A percentile compares a stretch with the other conserved stretches of the same genome.
These are phyloP conservation scores for Daubentonia madagascariensis DNA, from an alignment of 2,113 vertebrate genomes.

Conservation along the genomic window DNA sequence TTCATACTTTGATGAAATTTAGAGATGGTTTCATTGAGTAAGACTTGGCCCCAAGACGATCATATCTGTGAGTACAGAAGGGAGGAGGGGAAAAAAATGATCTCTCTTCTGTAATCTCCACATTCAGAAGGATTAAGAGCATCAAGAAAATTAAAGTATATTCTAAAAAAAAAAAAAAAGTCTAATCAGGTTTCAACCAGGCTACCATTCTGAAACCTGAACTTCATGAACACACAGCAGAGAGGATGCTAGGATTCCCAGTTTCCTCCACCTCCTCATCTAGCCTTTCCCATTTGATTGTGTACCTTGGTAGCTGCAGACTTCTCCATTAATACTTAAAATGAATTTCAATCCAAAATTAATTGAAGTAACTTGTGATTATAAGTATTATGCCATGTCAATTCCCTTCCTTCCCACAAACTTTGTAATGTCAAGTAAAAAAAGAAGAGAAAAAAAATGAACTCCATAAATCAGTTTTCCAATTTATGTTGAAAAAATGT, in stretches of 20 bases:
- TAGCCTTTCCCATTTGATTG: not conserved
- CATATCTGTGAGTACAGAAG: not conserved
- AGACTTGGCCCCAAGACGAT: not conserved
- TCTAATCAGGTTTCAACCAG: not conserved
- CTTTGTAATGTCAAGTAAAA: not conserved
- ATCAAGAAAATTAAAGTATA: not conserved
- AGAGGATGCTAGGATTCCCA: not conserved
- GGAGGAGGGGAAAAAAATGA: not conserved
- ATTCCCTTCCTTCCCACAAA: conserved; percentile 13
- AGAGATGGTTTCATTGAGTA: not conserved
- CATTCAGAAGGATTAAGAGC: not conserved
- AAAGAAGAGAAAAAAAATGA: not conserved
- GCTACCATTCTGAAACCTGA: not conserved
- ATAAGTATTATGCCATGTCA: not conserved
- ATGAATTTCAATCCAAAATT: conserved; percentile 38
- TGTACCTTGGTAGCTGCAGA: not conserved
- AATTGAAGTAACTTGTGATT: conserved; percentile 17
- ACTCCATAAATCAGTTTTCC: conserved; percentile 58
- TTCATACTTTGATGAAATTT: conserved; percentile 33
- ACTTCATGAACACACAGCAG: accelerated
- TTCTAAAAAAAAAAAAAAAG: not conserved
- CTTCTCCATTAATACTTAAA: not conserved
- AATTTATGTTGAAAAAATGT: conserved; percentile 61
- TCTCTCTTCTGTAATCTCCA: not conserved
- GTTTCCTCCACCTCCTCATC: not conserved